Base-by-base conservation (phyloP, 2,797 vertebrate genomes). In the Tapera naevia region DNA sequence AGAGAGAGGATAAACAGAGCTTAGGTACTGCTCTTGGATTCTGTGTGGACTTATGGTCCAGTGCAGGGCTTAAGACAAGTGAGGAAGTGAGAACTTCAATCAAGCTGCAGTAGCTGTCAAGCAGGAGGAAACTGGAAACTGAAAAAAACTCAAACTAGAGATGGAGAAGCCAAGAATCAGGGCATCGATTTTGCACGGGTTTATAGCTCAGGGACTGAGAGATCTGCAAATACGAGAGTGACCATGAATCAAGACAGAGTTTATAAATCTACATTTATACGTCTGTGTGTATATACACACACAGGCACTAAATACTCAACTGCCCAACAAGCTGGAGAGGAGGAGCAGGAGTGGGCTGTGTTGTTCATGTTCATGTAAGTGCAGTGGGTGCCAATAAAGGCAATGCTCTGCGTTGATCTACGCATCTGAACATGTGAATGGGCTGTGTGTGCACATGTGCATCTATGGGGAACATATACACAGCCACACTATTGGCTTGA, bases 401-500 rank as follows among this genome's bases (percentile, higher is more conserved):
- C 46, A 75, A 17, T 18, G 28, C 6, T 65, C 33, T 43, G 28
- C 67, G 41, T 5, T n/a, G 28, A 3, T 50, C 56, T 39, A 1
- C 10, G 17, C 14, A 27, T 24, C 37, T 2, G 0, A 53, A 41
- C 25, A 24, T 0, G 14, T 3, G 50, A 58, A 69, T 0, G 22
- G 12, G 2, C 6, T 5, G 16, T 1, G 9, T 1, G 6, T 3
- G 14, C 21, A 23, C 13, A 8, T 1, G 1, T 9, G 22, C n/a
- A n/a, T 17, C 32, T 41, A 12, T 37, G 2, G 1, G 66, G 53
- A 75, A 35, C 13, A 24, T 21, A 17, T 0, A 13, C 23, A 13
- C 9, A 15, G n/a, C 15, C 41, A 41, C 1, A 4, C 28, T 64
- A 7, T 3, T 43, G 30, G 33, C 30, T 50, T 0, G 0, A 17